Conservation (phyloP, 2,888 invertebrate genomes). For the Tholera decimalis region DNA sequence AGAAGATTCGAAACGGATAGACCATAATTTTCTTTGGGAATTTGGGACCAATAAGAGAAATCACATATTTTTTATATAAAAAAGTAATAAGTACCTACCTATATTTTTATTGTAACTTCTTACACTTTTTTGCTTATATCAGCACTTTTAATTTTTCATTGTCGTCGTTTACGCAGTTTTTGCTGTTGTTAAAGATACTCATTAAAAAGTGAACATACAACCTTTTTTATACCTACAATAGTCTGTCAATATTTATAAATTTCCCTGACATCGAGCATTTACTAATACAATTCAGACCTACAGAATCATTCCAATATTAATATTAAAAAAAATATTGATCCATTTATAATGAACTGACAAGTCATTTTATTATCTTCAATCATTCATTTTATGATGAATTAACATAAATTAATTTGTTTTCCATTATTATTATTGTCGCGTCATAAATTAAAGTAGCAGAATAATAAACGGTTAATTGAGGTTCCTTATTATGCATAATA, state of each 20-base stretch:
- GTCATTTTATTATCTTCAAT: constrained; percentile 17
- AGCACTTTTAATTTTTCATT: background rate
- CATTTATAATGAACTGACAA: constrained; percentile 17
- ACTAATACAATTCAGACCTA: background rate
- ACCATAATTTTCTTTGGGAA: too few species aligned
- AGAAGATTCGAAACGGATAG: too few species aligned
- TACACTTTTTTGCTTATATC: background rate
- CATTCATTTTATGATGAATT: constrained; percentile 42
- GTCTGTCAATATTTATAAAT: too few species aligned
- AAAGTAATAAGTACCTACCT: background rate
- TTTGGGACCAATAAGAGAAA: background rate
- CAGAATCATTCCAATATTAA: background rate
- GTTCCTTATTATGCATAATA: constrained; percentile 11
- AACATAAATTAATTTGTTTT: constrained; percentile 42
- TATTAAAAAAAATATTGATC: constrained; percentile 12
- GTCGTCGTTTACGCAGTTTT: background rate
- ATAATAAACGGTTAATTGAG: constrained; percentile 23
- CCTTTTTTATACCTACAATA: background rate
- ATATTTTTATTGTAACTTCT: background rate
- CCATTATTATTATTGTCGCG: constrained; percentile 22
- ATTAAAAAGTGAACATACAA: background rate
- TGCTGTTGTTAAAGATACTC: background rate
- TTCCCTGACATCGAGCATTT: background rate
- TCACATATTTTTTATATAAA: background rate
- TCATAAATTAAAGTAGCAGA: constrained; percentile 49